These are phyloP conservation scores for Microtus pennsylvanicus DNA, from an alignment of 2,113 vertebrate genomes.

Conservation along the genomic window DNA sequence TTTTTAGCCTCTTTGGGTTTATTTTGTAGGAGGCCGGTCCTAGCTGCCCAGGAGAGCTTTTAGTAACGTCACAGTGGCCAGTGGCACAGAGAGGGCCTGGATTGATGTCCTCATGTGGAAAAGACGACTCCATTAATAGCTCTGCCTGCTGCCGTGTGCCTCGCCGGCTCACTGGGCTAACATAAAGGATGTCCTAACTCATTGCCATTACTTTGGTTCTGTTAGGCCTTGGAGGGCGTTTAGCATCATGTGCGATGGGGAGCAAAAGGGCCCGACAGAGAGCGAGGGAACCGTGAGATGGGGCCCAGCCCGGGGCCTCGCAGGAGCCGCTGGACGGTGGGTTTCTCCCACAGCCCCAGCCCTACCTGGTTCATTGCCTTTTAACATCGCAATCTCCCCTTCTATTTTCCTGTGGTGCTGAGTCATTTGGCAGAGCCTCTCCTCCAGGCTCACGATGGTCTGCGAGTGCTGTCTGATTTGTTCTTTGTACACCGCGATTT, in stretches of 20 bases:
- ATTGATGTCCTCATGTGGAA: accelerated
- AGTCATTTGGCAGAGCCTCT: slow-evolving; percentile 77
- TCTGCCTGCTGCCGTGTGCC: not conserved
- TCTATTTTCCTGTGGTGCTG: slow-evolving; percentile 76
- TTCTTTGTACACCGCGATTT: slow-evolving; percentile 86
- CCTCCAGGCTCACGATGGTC: slow-evolving; percentile 89
- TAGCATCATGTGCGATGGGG: not conserved
- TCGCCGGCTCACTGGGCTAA: not conserved
- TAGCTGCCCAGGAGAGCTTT: not conserved
- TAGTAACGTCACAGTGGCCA: not conserved
- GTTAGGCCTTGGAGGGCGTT: not conserved
- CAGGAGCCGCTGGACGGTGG: accelerated
- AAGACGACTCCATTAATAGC: not conserved
- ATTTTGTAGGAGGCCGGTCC: not conserved
- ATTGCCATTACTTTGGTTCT: not conserved
- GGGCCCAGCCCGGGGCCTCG: accelerated
- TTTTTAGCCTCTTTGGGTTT: not conserved
- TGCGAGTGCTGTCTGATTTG: slow-evolving; percentile 89
- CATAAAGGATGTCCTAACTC: not conserved
- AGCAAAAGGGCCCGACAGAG: not conserved
- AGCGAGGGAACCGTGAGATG: accelerated
- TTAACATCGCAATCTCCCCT: slow-evolving; percentile 75
- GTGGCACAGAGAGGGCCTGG: not conserved
- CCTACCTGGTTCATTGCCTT: slow-evolving; percentile 82
- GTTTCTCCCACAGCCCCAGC: accelerated